Percentiles rank a stretch among this genome's conserved stretches.
Evolutionary conservation across 2,888 invertebrate genomes (phyloP).

Genomic region (Amiota communis): DNA sequence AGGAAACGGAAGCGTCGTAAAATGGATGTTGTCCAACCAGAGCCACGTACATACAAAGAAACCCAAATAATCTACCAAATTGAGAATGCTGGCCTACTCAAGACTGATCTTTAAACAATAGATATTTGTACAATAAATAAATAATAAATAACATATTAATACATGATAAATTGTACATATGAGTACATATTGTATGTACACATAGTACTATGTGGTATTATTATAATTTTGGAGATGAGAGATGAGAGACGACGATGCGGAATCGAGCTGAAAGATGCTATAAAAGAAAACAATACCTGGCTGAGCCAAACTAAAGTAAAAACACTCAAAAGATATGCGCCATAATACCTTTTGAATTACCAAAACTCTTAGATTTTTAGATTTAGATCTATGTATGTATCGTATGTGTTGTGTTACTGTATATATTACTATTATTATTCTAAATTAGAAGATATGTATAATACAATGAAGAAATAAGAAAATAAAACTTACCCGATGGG

Average conservation of each 20-base stretch:
- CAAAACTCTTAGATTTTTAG: not conserved
- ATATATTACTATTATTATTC: not conserved
- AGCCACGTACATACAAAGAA: constrained; percentile 86
- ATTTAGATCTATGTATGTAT: no score
- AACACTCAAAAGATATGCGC: not conserved
- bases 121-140: constrained; percentile 23
- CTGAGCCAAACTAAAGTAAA: constrained; percentile 13
- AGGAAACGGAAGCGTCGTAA: constrained; percentile 77
- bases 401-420: not conserved
- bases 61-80: constrained; percentile 90
- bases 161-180: constrained; percentile 14
- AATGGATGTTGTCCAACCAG: constrained; percentile 84
- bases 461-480: constrained; percentile 47
- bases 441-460: constrained; percentile 1
- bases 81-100: constrained; percentile 86
- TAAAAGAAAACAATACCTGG: constrained; percentile 8
- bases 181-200: no score
- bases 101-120: constrained; percentile 79
- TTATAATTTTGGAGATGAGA: constrained; percentile 18
- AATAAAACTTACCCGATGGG: constrained; percentile 82
- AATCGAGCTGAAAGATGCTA: constrained; percentile 58
- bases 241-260: constrained; percentile 23
- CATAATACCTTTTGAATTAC: constrained; percentile 8
- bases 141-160: not conserved
- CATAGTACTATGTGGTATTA: no score